phyloP scores from a whole-genome alignment of 2,113 vertebrate genomes.

The Hyla sarda region DNA sequence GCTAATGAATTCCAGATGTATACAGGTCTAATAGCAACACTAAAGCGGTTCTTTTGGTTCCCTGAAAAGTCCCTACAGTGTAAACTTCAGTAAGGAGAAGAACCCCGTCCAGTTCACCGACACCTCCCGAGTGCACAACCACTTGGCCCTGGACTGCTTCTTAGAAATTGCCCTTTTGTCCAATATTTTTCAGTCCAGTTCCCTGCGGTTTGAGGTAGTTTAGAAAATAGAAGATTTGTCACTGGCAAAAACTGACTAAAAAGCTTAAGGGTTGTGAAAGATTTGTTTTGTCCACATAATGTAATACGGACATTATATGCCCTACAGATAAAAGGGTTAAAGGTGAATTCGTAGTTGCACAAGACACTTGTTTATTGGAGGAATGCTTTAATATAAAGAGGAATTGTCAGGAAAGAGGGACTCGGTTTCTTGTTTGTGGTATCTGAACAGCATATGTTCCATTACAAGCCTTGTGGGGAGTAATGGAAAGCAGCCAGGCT shows the following conservation, averaged over 20 bases:
- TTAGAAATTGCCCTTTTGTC: neutral
- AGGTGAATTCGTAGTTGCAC: neutral
- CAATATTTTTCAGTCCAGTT: too few species aligned
- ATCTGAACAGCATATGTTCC: neutral
- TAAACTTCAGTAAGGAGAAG: neutral
- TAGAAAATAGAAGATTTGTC: neutral
- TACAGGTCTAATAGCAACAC: neutral
- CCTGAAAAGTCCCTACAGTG: neutral
- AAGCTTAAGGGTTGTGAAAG: neutral
- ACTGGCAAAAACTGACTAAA: neutral
- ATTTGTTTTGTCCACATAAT: neutral
- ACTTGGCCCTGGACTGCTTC: neutral
- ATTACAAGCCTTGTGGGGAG: neutral
- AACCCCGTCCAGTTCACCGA: too few species aligned
- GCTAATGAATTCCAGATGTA: conserved; percentile 30
- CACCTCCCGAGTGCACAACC: too few species aligned
- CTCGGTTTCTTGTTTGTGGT: neutral
- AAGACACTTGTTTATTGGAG: neutral
- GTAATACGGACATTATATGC: neutral
- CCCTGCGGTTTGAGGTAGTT: neutral
- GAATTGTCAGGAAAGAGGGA: neutral
- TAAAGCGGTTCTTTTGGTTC: too few species aligned
- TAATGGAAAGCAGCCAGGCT: neutral
- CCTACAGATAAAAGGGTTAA: too few species aligned
- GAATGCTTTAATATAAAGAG: neutral